Evolutionary conservation across 2,888 invertebrate species (phyloP).

Genomic region (Cheilosia pagana): DNA sequence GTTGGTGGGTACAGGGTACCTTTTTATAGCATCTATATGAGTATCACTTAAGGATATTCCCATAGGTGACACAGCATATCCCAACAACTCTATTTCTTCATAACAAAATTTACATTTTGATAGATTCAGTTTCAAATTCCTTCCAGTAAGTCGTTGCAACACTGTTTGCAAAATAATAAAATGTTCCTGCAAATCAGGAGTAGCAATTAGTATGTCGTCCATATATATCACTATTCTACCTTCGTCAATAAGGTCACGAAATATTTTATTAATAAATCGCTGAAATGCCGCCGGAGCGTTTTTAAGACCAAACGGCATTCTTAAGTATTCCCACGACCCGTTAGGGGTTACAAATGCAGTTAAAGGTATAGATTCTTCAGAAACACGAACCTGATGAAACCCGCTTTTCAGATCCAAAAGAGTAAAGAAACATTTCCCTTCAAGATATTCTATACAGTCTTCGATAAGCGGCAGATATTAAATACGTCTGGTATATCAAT

Average conservation of each 20-base stretch:
- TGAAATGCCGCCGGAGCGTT: conserved; percentile 3
- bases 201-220: background rate
- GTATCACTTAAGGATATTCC: too few species aligned
- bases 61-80: too few species aligned
- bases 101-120: background rate
- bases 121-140: too few species aligned
- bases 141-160: too few species aligned
- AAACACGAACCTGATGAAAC: background rate
- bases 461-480: conserved; percentile 4
- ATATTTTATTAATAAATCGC: background rate
- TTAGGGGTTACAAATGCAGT: conserved; percentile 6
- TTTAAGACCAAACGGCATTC: conserved; percentile 10
- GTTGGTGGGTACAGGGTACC: too few species aligned
- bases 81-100: background rate
- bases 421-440: background rate
- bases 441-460: conserved; percentile 1
- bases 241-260: conserved; percentile 1
- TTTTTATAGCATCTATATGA: too few species aligned
- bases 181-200: too few species aligned
- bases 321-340: conserved; percentile 3
- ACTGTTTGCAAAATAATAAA: too few species aligned
- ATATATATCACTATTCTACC: too few species aligned
- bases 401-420: background rate
- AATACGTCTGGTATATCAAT: background rate
- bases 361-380: background rate